Evolutionary conservation across 2,797 vertebrate genomes (phyloP).

Genomic region (Acrocephalus scirpaceus): DNA sequence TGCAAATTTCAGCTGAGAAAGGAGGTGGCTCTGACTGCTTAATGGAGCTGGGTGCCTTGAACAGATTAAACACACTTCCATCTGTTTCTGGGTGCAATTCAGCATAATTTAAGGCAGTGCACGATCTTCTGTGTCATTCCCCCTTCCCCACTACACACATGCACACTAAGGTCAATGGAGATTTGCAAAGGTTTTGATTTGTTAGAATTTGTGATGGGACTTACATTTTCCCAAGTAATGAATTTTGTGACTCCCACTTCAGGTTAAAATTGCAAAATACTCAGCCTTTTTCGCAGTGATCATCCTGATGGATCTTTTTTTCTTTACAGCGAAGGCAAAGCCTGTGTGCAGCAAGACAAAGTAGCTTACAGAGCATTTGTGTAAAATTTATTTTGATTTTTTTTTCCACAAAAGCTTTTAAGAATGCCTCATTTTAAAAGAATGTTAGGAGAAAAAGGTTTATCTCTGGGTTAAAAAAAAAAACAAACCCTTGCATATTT

Average conservation of each 20-base stretch:
- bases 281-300: not conserved
- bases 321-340: not conserved
- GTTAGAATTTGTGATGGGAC: not conserved
- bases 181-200: not conserved
- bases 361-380: not conserved
- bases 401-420: not conserved
- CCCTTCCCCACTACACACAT: not conserved
- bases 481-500: not conserved
- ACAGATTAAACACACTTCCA: not conserved
- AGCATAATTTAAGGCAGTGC: not conserved
- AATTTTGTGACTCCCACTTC: not conserved
- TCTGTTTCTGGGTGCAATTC: not conserved
- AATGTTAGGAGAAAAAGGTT: not conserved
- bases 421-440: not conserved
- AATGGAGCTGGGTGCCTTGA: not conserved
- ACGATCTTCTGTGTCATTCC: not conserved
- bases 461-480: not conserved
- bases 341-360: not conserved
- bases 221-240: not conserved
- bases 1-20: not conserved
- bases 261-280: not conserved
- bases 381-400: constrained; percentile 7
- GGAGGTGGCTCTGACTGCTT: not conserved
- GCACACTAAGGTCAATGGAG: not conserved
- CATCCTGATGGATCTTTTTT: not conserved